These are phyloP conservation scores for Rhysida immarginata DNA, from an alignment of 1,140 invertebrate genomes.

Conservation along the genomic window DNA sequence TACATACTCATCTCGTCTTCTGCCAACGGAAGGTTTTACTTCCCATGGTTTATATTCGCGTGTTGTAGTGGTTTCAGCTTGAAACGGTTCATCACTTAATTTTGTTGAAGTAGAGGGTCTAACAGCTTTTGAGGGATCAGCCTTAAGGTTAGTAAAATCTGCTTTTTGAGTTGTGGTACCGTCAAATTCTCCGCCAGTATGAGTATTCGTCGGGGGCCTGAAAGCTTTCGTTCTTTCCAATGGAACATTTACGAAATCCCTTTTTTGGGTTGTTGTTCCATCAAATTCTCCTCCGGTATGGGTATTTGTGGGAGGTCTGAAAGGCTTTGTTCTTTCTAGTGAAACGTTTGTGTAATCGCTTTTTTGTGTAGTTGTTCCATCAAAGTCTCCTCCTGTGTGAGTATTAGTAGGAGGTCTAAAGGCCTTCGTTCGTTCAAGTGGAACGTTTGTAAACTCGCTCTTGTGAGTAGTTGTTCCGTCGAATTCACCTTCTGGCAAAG, in stretches of 20 bases:
- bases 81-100: slow-evolving; percentile 19
- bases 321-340: slow-evolving; percentile 1
- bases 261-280: slow-evolving; percentile 27
- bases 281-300: slow-evolving; percentile 17
- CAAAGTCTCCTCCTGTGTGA: slow-evolving; percentile 26
- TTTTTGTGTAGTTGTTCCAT: slow-evolving; percentile 27
- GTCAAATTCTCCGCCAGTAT: slow-evolving; percentile 14
- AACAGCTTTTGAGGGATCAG: slow-evolving; percentile 10
- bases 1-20: slow-evolving; percentile 1
- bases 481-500: slow-evolving; percentile 28
- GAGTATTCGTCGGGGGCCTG: slow-evolving; percentile 7
- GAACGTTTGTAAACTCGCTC: not conserved
- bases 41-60: slow-evolving; percentile 29
- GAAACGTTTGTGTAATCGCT: slow-evolving; percentile 15
- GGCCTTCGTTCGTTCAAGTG: not conserved
- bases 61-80: slow-evolving; percentile 27
- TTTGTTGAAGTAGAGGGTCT: slow-evolving; percentile 10
- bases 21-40: slow-evolving; percentile 17
- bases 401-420: not conserved
- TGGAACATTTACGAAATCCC: slow-evolving; percentile 28
- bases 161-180: slow-evolving; percentile 13
- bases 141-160: slow-evolving; percentile 5
- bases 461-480: slow-evolving; percentile 26
- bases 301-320: slow-evolving; percentile 15
- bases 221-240: slow-evolving; percentile 15